Evolutionary conservation across 2,888 invertebrate genomes (phyloP), one percentile per base, ranked within the genome.

Genomic region (Tethea ocularis): DNA sequence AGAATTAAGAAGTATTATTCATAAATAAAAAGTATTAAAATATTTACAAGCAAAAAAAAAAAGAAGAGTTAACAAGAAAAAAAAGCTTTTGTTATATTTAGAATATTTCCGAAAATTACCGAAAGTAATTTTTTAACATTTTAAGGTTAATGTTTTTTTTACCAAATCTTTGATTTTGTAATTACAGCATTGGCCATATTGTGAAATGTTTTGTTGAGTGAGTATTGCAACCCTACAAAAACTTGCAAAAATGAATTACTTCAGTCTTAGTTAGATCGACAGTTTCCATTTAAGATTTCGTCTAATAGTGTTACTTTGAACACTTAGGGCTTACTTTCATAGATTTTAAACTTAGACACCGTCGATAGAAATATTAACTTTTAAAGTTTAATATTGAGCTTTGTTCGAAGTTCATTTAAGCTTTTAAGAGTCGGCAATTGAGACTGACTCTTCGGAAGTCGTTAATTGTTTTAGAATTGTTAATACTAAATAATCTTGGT

Each of bases 381-480:
- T 7, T 2, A 46, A 46, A 46, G 20, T 46, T 46, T 46, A 7
- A 10, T 46, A 46, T 46, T 10, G 46, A 46, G 46, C 46, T 46
- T 46, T 46, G 7, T 46, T 20, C 46, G 20, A 46, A 46, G 46
- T 46, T 46, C 20, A 20, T 46, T 46, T 17, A 46, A 46, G 46
- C 46, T 46, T 46, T 46, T n/a, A 20, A 10, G 46, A 46, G 46
- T 46, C n/a, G 20, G 10, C 46, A 46, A 46, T 46, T 46, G 46
- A 20, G 20, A 46, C 8, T 46, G 17, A 46, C n/a, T 46, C 7
- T 2, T 41, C n/a, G 41, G 7, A 20, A 17, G 8, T 46, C 20
- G 46, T 46, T 20, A 20, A 46, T 46, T 46, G 10, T 20, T 10
- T 46, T 10, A 46, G 2, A 20, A 20, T 46, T 46, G 46, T 17